Evolutionary conservation across 1,140 invertebrate species (phyloP), one percentile per base, ranked within the genome.

Genomic region (Drosophila santomea): DNA sequence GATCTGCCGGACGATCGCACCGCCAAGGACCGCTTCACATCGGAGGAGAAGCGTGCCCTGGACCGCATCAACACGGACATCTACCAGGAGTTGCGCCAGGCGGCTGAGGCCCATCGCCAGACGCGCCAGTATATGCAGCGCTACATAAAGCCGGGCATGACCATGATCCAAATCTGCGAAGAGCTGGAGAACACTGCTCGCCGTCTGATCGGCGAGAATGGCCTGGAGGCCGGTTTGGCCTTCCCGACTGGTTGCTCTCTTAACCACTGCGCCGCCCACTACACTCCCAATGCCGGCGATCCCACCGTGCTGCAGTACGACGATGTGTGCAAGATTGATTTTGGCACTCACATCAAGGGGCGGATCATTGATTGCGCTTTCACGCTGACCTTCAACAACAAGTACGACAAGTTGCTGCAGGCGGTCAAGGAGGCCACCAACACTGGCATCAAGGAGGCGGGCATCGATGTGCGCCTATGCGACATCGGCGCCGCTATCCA

Each of bases 251-350:
- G 99, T 1, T 99, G 99, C 91, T 99, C 98, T 6, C 94, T 99
- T 17, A 99, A 99, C 93, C 96, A 99, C 92, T 99, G 98, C 92
- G 99, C 99, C 75, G 99, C 99, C 63, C 99, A 99, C 94, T 99
- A 99, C 91, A 99, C 99, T 15, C 99, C 99, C 47, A 99, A 99
- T 93, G 97, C 97, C 69, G 99, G 99, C 14, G 99, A 99, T 93
- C 94, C 95, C 3, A 99, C 98, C 0, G 98, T 99, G 20, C 94
- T 99, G 14, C 94, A 97, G 72, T 97, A 98, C 89, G 98, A 99
- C 92, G 99, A 99, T 94, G 98, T 99, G 3, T 98, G 98, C 59
- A 99, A 99, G 93, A 99, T 99, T 91, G 99, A 99, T 93, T 99
- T 99, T 94, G 99, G 99, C 57, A 99, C 98, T 35, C 99, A 99